Conservation (phyloP, 2,113 vertebrate genomes). For the Ceyx cyanopectus region DNA sequence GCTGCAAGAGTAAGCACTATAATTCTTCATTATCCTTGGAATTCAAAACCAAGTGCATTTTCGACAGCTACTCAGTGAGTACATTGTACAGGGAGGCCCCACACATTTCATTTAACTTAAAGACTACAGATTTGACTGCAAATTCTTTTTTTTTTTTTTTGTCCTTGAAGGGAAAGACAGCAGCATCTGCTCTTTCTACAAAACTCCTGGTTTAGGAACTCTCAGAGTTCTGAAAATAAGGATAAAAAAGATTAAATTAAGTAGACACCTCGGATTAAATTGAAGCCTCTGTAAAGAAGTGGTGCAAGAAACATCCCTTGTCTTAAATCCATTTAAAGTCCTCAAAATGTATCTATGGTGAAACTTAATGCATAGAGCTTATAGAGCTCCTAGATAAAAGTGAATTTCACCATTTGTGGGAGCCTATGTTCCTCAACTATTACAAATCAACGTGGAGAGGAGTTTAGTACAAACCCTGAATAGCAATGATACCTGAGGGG, state of each 20-base stretch:
- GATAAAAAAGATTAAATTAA: neutral
- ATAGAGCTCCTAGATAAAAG: neutral
- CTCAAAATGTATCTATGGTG: neutral
- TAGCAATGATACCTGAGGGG: neutral
- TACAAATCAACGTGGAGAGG: rapidly evolving
- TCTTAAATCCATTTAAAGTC: neutral
- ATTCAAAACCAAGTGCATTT: neutral
- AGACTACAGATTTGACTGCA: neutral
- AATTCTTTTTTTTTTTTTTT: neutral
- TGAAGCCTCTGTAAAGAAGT: neutral
- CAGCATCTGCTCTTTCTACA: constrained; percentile 16
- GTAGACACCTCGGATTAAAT: neutral
- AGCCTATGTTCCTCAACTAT: neutral
- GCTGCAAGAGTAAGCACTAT: neutral
- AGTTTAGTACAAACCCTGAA: neutral
- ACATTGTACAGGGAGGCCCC: neutral
- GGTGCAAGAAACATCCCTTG: neutral
- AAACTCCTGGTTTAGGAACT: neutral
- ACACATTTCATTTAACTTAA: neutral
- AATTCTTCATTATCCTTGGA: neutral
- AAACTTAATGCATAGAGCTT: neutral
- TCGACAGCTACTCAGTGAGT: neutral
- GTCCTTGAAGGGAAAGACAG: constrained; percentile 12
- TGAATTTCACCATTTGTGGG: neutral
- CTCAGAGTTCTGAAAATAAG: neutral